These are phyloP conservation scores for Petromus typicus DNA, from an alignment of 2,113 vertebrate genomes.

Conservation along the genomic window DNA sequence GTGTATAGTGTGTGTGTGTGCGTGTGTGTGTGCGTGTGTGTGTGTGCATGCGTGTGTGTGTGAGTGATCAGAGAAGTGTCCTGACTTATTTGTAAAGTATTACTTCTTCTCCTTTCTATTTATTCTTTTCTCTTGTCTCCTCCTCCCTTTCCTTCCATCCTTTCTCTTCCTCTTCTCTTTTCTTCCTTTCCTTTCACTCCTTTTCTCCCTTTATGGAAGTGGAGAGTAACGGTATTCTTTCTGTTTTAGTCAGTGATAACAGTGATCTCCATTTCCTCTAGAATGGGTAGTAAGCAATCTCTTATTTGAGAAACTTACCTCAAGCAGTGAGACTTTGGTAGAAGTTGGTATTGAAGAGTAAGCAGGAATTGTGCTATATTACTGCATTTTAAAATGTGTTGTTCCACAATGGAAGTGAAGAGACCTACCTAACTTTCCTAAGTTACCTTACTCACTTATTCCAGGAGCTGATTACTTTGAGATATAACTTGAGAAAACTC, in stretches of 20 bases:
- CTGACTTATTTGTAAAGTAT: neutral
- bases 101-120: neutral
- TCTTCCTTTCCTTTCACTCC: too few species aligned
- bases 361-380: neutral
- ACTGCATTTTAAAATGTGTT: neutral
- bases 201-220: neutral
- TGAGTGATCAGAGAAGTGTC: neutral
- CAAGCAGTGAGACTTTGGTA: neutral
- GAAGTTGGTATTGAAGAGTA: neutral
- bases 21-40: neutral
- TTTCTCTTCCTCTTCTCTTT: neutral
- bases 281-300: neutral
- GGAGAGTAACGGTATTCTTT: neutral
- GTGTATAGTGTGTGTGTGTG: neutral
- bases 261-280: neutral
- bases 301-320: conserved; percentile 20
- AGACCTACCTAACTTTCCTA: neutral
- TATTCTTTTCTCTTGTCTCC: neutral
- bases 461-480: neutral
- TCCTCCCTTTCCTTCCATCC: fast-evolving
- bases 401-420: neutral
- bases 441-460: neutral
- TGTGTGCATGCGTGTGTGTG: neutral
- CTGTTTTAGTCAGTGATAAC: neutral
- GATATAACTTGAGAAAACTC: neutral